These are phyloP conservation scores for Drosophila mauritiana DNA, from an alignment of 1,140 invertebrate genomes.

Conservation along the genomic window DNA sequence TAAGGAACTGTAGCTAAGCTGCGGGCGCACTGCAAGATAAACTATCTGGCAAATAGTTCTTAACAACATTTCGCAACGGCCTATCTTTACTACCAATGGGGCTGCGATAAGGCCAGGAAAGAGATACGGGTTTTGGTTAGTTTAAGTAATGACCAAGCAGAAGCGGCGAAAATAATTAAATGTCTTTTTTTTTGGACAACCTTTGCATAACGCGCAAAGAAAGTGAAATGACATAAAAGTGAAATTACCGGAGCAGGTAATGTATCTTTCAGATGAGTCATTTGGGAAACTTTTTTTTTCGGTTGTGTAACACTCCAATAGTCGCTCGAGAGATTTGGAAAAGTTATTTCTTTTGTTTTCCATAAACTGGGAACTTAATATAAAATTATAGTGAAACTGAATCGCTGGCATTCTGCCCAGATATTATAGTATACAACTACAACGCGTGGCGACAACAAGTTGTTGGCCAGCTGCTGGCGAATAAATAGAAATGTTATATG, in stretches of 20 bases:
- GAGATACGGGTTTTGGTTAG: background rate
- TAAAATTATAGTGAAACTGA: constrained; percentile 28
- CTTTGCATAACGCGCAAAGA: constrained; percentile 48
- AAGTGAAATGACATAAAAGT: constrained; percentile 66
- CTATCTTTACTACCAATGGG: constrained; percentile 40
- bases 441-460: constrained; percentile 47
- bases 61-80: constrained; percentile 62
- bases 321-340: background rate
- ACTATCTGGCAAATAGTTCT: constrained; percentile 66
- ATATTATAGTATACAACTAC: constrained; percentile 34
- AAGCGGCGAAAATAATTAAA: constrained; percentile 20
- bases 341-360: constrained; percentile 15
- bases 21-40: constrained; percentile 58
- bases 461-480: constrained; percentile 41
- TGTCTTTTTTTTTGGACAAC: background rate
- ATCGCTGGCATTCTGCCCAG: constrained; percentile 38
- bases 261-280: constrained; percentile 53
- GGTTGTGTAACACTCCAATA: constrained; percentile 15
- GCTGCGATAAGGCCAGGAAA: constrained; percentile 24
- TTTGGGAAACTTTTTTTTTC: constrained; percentile 33
- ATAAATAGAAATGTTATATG: constrained; percentile 56
- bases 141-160: background rate
- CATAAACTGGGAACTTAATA: constrained; percentile 18
- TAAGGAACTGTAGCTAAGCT: constrained; percentile 31
- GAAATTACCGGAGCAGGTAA: constrained; percentile 55